Base-by-base conservation (phyloP, 2,113 vertebrate genomes). In the Sardina pilchardus region DNA sequence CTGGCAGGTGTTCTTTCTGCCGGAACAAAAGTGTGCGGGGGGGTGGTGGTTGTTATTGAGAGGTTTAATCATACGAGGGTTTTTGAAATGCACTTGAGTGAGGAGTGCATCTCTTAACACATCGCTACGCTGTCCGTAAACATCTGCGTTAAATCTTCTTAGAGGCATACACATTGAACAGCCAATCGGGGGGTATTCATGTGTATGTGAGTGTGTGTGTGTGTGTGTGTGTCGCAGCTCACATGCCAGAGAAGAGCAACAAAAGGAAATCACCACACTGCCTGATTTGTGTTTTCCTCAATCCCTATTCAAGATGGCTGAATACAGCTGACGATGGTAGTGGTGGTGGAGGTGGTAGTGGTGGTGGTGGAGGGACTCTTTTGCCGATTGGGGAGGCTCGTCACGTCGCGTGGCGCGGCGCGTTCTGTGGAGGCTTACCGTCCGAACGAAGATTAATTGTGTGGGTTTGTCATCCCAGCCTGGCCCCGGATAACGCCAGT, bases 61-160 rank as follows among this genome's bases (percentile, higher is more conserved):
- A 78, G 34, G 71, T 36, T 78, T 36, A 36, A 78, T 36, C 30
- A 78, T 16, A 39, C 34, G 30, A 78, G 71, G 14, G 14, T 34
- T 71, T 71, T 14, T 78, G 71, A 78, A 36, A 78, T 78, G 12
- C 71, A 78, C 71, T 78, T 36, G 71, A 78, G 71, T 59, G 9
- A 78, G 10, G 26, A 78, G 3, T 34, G 26, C 71, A 34, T 78
- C 30, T 39, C 71, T 78, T 39, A 36, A 78, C 71, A 16, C 71
- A 78, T 78, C 34, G 34, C 30, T 39, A 14, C 30, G 5, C 30
- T 78, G 71, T 36, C 71, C 71, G 36, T 30, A 78, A 39, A 34
- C 71, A 78, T 78, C 71, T 78, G 71, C 14, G 34, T 78, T 78
- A 36, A 78, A 78, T 78, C 34, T 36, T 71, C 26, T 16, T 78